phyloP scores from a whole-genome alignment of 1,140 invertebrate species.

The Homarus americanus region DNA sequence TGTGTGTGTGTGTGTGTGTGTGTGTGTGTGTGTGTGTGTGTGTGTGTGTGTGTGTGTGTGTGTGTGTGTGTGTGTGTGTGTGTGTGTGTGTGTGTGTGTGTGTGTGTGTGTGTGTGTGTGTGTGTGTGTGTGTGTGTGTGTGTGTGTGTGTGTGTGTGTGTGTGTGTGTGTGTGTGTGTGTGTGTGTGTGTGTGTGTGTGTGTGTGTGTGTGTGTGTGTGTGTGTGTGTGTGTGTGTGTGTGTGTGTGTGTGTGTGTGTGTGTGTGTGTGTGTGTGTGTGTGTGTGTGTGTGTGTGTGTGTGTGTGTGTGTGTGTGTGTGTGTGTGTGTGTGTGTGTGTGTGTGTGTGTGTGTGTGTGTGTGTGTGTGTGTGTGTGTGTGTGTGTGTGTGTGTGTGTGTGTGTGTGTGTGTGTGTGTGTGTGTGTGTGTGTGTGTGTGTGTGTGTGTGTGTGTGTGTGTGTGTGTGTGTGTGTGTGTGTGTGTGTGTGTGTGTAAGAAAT shows the following conservation, averaged over 20 bases:
- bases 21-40: slow-evolving; percentile 17
- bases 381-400: slow-evolving; percentile 5
- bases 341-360: background rate
- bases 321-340: slow-evolving; percentile 29
- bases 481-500: background rate
- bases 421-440: background rate
- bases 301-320: slow-evolving; percentile 14
- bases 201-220: background rate
- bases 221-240: background rate
- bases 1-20: slow-evolving; percentile 21
- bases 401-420: slow-evolving; percentile 12
- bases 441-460: too few relatives aligned
- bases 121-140: slow-evolving; percentile 3
- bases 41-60: slow-evolving; percentile 27
- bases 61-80: background rate
- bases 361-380: slow-evolving; percentile 12
- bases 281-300: slow-evolving; percentile 19
- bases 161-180: background rate
- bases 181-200: background rate
- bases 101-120: background rate
- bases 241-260: slow-evolving; percentile 32
- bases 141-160: too few relatives aligned
- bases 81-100: slow-evolving; percentile 19
- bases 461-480: background rate
- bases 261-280: slow-evolving; percentile 32